Evolutionary conservation across 2,797 vertebrate species (phyloP).

Genomic region (Microctenopoma stevenorrisi): DNA sequence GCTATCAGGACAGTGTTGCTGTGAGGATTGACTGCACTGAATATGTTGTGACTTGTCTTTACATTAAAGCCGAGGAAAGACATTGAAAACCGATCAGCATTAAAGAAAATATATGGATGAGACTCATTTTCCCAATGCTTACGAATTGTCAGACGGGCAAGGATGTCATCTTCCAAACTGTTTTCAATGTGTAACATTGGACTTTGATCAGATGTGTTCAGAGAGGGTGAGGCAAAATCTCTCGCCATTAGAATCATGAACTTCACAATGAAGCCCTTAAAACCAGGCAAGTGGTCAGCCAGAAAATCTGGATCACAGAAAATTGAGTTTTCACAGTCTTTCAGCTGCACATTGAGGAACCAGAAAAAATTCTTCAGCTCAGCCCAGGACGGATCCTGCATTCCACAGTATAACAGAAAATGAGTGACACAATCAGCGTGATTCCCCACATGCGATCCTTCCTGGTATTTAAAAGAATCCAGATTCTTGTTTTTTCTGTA

Average conservation of each 20-base stretch:
- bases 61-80: slow-evolving; percentile 87
- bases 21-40: slow-evolving; percentile 77
- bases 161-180: slow-evolving; percentile 52
- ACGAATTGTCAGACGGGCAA: slow-evolving; percentile 66
- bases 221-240: slow-evolving; percentile 85
- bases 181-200: slow-evolving; percentile 26
- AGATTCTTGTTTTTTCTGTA: slow-evolving; percentile 65
- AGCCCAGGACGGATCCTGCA: slow-evolving; percentile 84
- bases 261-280: slow-evolving; percentile 84
- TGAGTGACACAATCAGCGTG: slow-evolving; percentile 76
- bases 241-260: slow-evolving; percentile 87
- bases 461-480: slow-evolving; percentile 76
- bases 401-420: slow-evolving; percentile 78
- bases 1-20: slow-evolving; percentile 69
- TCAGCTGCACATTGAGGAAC: slow-evolving; percentile 85
- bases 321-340: slow-evolving; percentile 82
- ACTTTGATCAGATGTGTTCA: slow-evolving; percentile 81
- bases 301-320: slow-evolving; percentile 83
- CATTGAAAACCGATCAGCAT: slow-evolving; percentile 83
- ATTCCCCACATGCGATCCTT: slow-evolving; percentile 55
- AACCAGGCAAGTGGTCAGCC: slow-evolving; percentile 74
- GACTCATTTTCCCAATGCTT: slow-evolving; percentile 84
- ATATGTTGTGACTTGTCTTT: slow-evolving; percentile 6
- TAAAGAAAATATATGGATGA: slow-evolving; percentile 88
- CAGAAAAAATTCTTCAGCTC: slow-evolving; percentile 85